Conservation (phyloP, 2,888 invertebrate species). For the Melanotus villosus region DNA sequence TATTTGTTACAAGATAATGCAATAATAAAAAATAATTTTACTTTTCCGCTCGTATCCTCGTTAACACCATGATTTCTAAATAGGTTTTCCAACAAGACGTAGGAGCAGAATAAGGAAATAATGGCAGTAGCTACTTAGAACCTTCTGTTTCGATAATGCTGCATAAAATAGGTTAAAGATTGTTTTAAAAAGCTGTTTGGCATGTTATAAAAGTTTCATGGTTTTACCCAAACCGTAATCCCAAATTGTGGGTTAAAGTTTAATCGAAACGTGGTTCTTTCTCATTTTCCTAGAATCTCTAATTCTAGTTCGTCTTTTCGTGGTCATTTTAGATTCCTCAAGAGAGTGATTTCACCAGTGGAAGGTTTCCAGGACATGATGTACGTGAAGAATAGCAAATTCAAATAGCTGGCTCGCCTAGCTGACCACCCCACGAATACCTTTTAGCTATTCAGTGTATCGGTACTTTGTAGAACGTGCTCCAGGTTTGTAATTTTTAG, state of each 20-base stretch:
- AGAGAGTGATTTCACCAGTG: constrained; percentile 48
- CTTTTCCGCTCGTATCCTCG: no score
- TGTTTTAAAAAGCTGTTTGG: constrained; percentile 26
- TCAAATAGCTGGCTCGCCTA: constrained; percentile 56
- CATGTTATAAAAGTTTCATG: constrained; percentile 32
- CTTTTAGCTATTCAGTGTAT: constrained; percentile 57
- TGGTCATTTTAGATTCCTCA: constrained; percentile 50
- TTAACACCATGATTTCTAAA: no score
- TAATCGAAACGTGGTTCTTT: constrained; percentile 36
- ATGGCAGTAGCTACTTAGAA: no score
- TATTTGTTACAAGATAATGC: no score
- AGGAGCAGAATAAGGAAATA: no score
- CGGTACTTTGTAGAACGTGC: constrained; percentile 57
- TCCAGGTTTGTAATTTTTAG: constrained; percentile 50
- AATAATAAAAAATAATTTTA: no score
- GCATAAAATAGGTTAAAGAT: constrained; percentile 12
- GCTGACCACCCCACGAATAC: constrained; percentile 45
- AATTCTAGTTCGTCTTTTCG: constrained; percentile 48
- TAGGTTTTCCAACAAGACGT: no score
- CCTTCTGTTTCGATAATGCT: background rate
- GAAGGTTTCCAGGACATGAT: constrained; percentile 59
- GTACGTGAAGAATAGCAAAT: constrained; percentile 60
- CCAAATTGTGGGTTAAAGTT: constrained; percentile 39
- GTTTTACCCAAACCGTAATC: constrained; percentile 29
- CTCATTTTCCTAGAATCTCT: constrained; percentile 45